Base-by-base conservation (phyloP, 2,797 vertebrate genomes). In the Spinus olivaceus region DNA sequence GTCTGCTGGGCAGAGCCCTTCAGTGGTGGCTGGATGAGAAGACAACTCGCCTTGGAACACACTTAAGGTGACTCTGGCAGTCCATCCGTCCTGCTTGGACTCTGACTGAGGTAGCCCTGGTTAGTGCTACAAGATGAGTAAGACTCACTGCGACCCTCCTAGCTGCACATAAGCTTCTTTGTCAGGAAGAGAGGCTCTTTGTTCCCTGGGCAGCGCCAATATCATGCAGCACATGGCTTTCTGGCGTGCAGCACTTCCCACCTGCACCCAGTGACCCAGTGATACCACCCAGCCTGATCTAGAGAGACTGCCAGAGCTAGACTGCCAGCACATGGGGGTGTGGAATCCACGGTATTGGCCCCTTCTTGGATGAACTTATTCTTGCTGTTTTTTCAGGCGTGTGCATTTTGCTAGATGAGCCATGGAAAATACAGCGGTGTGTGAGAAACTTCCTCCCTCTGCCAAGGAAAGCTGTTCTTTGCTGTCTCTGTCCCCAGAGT, bases 381-480 rank as follows among this genome's bases (percentile, higher is more conserved):
- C 61, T 50, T 42, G 41, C 33, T 92, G 76, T 20, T 81, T 91
- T 85, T 71, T 67, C 72, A 92, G 72, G 87, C 87, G 27, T 4
- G 0, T 70, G 65, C 64, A 49, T 56, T 90, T 88, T 81, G 41
- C 72, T 86, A 71, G 69, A 88, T 91, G 87, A 91, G 85, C 81
- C 87, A 86, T 61, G 61, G 87, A 87, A 94, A 95, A 92, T 12
- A 91, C 54, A 86, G 57, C 57, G 0, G 0, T 54, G 86, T 87
- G 76, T 88, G 92, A 95, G 89, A 92, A 96, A 92, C 42, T 11
- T 77, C 65, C 20, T 86, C 57, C 39, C 69, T 67, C 77, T 95
- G 92, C 95, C 95, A 95, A 94, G 1, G 7, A 94, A 95, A 94
- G 76, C 94, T 95, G 74, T 94, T 96, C 92, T 85, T 83, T 2